Percentiles rank a stretch among this genome's conserved stretches.
phyloP scores from a whole-genome alignment of 2,797 vertebrate species.

The Rhincodon typus region DNA sequence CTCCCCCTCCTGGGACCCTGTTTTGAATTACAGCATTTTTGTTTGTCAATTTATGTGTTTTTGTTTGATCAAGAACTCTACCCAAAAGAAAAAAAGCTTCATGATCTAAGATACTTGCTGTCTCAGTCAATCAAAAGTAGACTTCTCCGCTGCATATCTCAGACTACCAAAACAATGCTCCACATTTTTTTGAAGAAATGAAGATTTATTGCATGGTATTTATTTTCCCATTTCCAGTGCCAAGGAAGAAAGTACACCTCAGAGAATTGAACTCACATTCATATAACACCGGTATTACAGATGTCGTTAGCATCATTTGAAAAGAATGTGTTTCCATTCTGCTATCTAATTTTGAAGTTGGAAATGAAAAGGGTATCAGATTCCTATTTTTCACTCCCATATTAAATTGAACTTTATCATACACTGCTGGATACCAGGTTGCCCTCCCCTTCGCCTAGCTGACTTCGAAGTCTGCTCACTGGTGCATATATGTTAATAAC shows the following conservation, averaged over 20 bases:
- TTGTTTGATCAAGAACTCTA: neutral
- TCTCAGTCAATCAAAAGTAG: neutral
- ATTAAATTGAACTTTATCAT: neutral
- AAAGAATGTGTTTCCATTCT: constrained; percentile 27
- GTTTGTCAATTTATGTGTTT: neutral
- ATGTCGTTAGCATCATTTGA: constrained; percentile 27
- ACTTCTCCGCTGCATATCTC: neutral
- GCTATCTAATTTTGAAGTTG: constrained; percentile 11
- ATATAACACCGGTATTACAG: constrained; percentile 16
- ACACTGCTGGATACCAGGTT: neutral
- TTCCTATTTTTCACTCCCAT: neutral
- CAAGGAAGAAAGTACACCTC: constrained; percentile 10
- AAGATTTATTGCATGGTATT: constrained; percentile 19
- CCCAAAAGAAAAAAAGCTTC: neutral
- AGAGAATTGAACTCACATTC: constrained; percentile 3
- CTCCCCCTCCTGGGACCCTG: neutral
- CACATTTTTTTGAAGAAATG: constrained; percentile 3
- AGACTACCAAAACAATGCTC: neutral
- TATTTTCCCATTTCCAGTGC: constrained; percentile 29
- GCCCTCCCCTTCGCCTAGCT: neutral
- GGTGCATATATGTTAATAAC: neutral
- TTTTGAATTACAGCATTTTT: neutral
- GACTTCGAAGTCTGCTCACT: neutral
- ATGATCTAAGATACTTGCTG: neutral
- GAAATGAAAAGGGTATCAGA: constrained; percentile 15